These are phyloP conservation scores for Sinodicranocentrus sp. DNA, from an alignment of 2,888 invertebrate genomes.

Conservation along the genomic window DNA sequence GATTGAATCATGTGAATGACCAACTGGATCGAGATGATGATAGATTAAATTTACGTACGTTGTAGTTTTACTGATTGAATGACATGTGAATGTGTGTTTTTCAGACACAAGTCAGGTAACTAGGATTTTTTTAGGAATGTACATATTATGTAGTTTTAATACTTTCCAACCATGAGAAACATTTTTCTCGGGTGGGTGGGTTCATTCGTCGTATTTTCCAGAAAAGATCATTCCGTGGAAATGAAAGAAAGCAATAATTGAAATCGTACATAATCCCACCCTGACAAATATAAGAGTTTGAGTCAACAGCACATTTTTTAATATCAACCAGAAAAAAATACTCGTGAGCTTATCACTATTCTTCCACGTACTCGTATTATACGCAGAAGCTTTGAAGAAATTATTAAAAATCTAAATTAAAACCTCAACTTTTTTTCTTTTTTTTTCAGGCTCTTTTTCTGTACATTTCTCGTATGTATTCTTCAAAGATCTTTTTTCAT, in stretches of 20 bases:
- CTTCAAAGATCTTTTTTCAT: slow-evolving; percentile 6
- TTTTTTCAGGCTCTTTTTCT: slow-evolving; percentile 5
- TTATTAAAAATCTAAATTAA: slow-evolving; percentile 52
- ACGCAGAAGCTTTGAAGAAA: slow-evolving; percentile 22
- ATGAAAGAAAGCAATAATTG: slow-evolving; percentile 2
- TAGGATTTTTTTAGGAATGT: no score
- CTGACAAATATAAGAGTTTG: slow-evolving; percentile 11
- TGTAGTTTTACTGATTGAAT: no score
- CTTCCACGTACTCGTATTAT: slow-evolving; percentile 1
- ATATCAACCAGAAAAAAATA: background rate
- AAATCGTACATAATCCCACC: slow-evolving; percentile 12
- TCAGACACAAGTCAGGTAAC: no score
- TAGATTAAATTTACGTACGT: no score
- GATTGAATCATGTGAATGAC: no score
- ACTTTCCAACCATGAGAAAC: no score
- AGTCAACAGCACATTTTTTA: background rate
- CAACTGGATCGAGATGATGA: no score
- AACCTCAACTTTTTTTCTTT: background rate
- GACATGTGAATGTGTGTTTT: no score
- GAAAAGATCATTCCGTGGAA: background rate
- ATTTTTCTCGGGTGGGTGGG: no score
- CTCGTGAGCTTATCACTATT: slow-evolving; percentile 1
- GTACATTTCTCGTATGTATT: background rate
- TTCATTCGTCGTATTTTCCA: no score
- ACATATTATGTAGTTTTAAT: no score